Evolutionary conservation across 2,113 vertebrate species (phyloP).

Genomic region (Microtus richardsoni): DNA sequence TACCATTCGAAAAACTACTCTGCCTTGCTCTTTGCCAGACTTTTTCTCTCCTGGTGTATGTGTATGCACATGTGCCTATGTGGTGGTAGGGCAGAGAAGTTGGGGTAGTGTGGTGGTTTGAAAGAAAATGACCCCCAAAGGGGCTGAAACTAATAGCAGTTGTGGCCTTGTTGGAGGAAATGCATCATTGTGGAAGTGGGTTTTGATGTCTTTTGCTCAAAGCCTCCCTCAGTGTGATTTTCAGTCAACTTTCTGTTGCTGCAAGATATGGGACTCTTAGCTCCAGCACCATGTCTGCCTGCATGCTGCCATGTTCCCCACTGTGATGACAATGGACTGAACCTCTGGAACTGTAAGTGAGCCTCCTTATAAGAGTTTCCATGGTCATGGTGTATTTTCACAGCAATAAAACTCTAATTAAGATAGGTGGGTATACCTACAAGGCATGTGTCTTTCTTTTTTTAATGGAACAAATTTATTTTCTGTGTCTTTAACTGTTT

Average conservation of each 20-base stretch:
- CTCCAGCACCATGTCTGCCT: background rate
- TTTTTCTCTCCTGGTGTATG: background rate
- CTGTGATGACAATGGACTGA: background rate
- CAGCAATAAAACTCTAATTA: too few species aligned
- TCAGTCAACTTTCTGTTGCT: background rate
- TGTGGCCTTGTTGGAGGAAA: background rate
- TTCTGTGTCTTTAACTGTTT: slow-evolving; percentile 19
- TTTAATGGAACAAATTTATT: background rate
- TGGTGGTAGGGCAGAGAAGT: background rate
- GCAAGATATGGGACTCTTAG: background rate
- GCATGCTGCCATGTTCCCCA: background rate
- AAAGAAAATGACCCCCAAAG: background rate
- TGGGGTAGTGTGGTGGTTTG: background rate
- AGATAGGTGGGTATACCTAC: background rate
- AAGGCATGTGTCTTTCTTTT: background rate
- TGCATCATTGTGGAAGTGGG: background rate
- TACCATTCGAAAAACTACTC: background rate
- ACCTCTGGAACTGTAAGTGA: background rate
- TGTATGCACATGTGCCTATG: background rate
- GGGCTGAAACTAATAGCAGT: background rate
- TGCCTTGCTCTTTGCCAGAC: background rate
- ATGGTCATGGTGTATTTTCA: too few species aligned
- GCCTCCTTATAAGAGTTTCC: too few species aligned
- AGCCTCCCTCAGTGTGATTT: background rate
- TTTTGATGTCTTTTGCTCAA: background rate